Evolutionary conservation across 2,113 vertebrate genomes (phyloP), one percentile per base, ranked within the genome.

Genomic region (Numida meleagris): DNA sequence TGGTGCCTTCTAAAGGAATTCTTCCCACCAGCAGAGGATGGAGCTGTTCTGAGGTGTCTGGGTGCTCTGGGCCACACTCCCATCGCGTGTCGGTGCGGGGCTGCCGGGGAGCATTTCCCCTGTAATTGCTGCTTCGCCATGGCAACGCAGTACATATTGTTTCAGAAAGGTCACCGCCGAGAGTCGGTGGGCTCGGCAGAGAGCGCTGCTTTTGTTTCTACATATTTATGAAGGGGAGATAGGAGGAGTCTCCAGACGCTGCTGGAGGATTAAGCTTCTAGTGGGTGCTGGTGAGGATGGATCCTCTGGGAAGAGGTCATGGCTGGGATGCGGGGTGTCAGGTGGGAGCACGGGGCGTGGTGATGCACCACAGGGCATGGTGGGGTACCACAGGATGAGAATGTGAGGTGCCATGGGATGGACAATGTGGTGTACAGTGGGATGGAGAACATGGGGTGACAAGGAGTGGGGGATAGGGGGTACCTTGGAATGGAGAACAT

Each of bases 91-190:
- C 16, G 27, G 61, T 40, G 61, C 7, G 6, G 82, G 61, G 94
- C 81, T 75, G 89, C 75, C 1, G 36, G 55, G 87, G 90, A 63
- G 88, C 55, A 20, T 40, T n/a, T 0, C 36, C 79, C 71, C 77
- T 4, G 5, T 70, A 91, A 93, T 76, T 84, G 92, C 93, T 31
- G 94, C 92, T 95, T 96, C 74, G 94, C 96, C 94, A 97, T 96
- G 96, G 96, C 96, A 97, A 97, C 96, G 27, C 93, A 71, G 95
- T 94, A 2, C 94, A 34, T 85, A 95, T 89, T 80, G 96, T 53
- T 93, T 95, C 34, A 7, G 77, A 96, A 96, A 97, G 96, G 96
- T 96, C 96, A 96, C 9, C 10, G 46, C 77, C 34, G 42, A 86
- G 95, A 77, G 92, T 40, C 70, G 91, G 91, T 94, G 92, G 93